Evolutionary conservation across 2,113 vertebrate species (phyloP), one percentile per base, ranked within the genome.

Genomic region (Acanthisitta chloris): DNA sequence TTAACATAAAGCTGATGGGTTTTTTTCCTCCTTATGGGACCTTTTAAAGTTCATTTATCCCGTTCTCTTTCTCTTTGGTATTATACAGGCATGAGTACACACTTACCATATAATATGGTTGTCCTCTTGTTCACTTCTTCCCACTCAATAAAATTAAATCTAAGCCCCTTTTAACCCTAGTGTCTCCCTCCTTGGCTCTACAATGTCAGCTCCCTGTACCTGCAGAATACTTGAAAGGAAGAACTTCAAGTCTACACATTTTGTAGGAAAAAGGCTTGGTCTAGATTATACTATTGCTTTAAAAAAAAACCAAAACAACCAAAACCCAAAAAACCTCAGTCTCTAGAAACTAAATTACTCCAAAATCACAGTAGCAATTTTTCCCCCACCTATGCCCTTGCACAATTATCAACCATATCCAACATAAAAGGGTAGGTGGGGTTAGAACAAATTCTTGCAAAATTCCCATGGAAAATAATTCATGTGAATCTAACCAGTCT

Each of bases 391-490:
- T 81, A 81, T 86, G 57, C 45, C 67, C 28, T 94, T 95, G 51
- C 79, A 83, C 84, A 96, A 93, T 94, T 96, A 67, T 86, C 88
- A 78, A 21, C 59, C 48, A 40, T 81, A 83, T 80, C 43, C 94
- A 89, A 91, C 94, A 94, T 96, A 65, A 95, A 96, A 91, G 91
- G 3, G 33, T 86, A 88, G 97, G 96, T 95, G 94, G 90, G 19
- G 93, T 94, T 94, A 88, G 64, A 88, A 74, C 10, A 48, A 69
- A 95, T 90, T 91, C 85, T 86, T 95, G 73, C 38, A 93, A 94
- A 91, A 94, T 95, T 96, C 92, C 40, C 92, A 95, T 83, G 93
- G 96, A 96, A 94, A 83, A 76, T 72, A 81, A 73, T 92, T 96
- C 57, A 36, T 91, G 62, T 10, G 71, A 94, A 94, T 79, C 80